Conservation (phyloP, 2,888 invertebrate species). For the Drosophila pegasa region DNA sequence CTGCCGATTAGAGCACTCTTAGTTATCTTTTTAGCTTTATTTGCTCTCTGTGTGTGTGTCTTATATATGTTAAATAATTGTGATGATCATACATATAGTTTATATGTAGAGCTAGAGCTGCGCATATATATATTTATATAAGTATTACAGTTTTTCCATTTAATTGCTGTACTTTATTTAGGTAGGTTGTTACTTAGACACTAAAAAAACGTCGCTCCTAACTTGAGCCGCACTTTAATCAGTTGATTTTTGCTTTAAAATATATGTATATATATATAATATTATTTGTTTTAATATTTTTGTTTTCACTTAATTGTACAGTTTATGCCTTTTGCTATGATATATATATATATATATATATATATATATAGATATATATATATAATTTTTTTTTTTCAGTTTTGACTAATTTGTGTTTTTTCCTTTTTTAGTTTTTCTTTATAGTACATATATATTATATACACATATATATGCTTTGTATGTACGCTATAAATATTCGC, state of each 20-base stretch:
- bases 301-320: slow-evolving; percentile 44
- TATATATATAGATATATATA: slow-evolving; percentile 14
- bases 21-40: slow-evolving; percentile 53
- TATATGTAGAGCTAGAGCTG: slow-evolving; percentile 38
- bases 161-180: slow-evolving; percentile 54
- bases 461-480: slow-evolving; percentile 28
- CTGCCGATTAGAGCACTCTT: slow-evolving; percentile 11
- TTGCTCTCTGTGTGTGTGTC: slow-evolving; percentile 17
- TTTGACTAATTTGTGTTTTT: slow-evolving; percentile 62
- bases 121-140: slow-evolving; percentile 18
- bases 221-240: slow-evolving; percentile 69
- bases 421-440: slow-evolving; percentile 16
- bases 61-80: slow-evolving; percentile 9
- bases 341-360: slow-evolving; percentile 40
- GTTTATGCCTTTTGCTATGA: slow-evolving; percentile 72
- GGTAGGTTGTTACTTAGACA: slow-evolving; percentile 77
- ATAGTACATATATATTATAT: slow-evolving; percentile 28
- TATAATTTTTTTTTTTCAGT: slow-evolving; percentile 36
- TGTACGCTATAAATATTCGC: slow-evolving; percentile 65
- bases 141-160: slow-evolving; percentile 35
- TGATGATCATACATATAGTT: slow-evolving; percentile 3
- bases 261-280: slow-evolving; percentile 63
- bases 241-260: slow-evolving; percentile 69
- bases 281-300: slow-evolving; percentile 39
- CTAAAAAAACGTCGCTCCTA: slow-evolving; percentile 69